Percentiles rank a stretch among this genome's conserved stretches.
phyloP scores from a whole-genome alignment of 2,797 vertebrate species.

The Syngnathus acus region DNA sequence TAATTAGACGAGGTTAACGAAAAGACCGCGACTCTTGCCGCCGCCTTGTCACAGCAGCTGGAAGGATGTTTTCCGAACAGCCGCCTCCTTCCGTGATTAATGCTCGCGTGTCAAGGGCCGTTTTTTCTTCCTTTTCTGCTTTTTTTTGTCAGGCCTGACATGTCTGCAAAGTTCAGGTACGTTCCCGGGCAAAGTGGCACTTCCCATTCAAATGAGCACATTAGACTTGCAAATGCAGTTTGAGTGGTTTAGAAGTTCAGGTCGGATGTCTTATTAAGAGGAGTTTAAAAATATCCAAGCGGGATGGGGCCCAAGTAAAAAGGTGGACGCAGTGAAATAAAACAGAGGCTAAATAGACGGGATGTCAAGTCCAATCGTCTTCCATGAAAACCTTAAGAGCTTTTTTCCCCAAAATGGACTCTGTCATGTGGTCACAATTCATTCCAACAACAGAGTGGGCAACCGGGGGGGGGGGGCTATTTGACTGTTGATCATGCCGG shows the following conservation, averaged over 20 bases:
- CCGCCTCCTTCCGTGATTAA: constrained; percentile 68
- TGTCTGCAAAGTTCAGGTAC: constrained; percentile 79
- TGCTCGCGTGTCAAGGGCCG: constrained; percentile 60
- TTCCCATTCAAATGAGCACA: constrained; percentile 78
- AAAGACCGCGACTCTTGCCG: constrained; percentile 44
- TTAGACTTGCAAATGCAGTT: constrained; percentile 82
- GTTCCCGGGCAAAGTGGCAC: constrained; percentile 72
- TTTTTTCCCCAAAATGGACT: constrained; percentile 16
- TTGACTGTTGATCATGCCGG: constrained; percentile 72
- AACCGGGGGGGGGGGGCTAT: constrained; percentile 56
- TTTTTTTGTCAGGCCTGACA: constrained; percentile 60
- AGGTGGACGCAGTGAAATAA: constrained; percentile 11
- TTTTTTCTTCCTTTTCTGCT: constrained; percentile 43
- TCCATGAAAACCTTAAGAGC: not conserved
- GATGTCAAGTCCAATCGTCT: constrained; percentile 23
- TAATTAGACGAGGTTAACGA: constrained; percentile 73
- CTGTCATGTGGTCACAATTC: constrained; percentile 34
- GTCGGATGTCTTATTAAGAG: constrained; percentile 48
- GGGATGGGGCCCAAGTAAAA: constrained; percentile 6
- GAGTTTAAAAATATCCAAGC: constrained; percentile 30
- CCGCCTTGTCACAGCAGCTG: constrained; percentile 34
- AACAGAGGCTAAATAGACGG: constrained; percentile 12
- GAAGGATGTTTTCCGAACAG: constrained; percentile 51
- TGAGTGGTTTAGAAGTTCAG: constrained; percentile 55
- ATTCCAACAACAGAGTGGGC: constrained; percentile 40